Base-by-base conservation (phyloP, 2,888 invertebrate genomes). In the Esperia sulphurella region DNA sequence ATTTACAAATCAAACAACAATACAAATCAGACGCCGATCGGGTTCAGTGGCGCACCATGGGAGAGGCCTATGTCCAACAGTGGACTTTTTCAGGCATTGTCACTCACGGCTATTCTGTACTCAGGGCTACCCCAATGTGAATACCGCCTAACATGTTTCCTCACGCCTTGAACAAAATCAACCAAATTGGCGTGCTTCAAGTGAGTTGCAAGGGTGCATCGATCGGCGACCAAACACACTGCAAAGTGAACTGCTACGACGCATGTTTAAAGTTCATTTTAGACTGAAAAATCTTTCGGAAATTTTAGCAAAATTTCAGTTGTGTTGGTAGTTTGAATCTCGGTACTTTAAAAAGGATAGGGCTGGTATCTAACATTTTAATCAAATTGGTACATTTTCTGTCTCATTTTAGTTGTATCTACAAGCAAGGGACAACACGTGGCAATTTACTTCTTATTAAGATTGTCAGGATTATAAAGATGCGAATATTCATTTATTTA, bases 151-250 rank as follows among this genome's bases (percentile, higher is more conserved):
- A 21, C 21, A 21, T 21, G 21, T 21, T 21, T 8, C 28, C 57
- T 58, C 64, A 52, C 51, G 56, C 55, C 70, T 68, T 65, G 72
- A 75, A 79, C 74, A 77, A 78, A 82, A 79, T 78, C 75, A 73
- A 69, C 69, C 75, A 80, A 82, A 82, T 83, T 82, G 80, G 79
- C 68, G 65, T 63, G 61, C 75, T 76, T 68, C 67, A 68, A 65
- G 67, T 69, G 60, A 44, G 74, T 71, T 73, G 77, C 75, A 74
- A 66, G 70, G 70, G 67, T 76, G 79, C 78, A 78, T 77, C 70
- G 74, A 77, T 74, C 71, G 66, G 58, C 35, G 37, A 35, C 47
- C n/a, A 29, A 30, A 3, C 10, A 8, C 10, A 12, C 46, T 45
- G 41, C 14, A 72, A 63, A 54, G 49, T 41, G 39, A 55, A 63